Base-by-base conservation (phyloP, 2,797 vertebrate species). In the Darevskia nairensis region DNA sequence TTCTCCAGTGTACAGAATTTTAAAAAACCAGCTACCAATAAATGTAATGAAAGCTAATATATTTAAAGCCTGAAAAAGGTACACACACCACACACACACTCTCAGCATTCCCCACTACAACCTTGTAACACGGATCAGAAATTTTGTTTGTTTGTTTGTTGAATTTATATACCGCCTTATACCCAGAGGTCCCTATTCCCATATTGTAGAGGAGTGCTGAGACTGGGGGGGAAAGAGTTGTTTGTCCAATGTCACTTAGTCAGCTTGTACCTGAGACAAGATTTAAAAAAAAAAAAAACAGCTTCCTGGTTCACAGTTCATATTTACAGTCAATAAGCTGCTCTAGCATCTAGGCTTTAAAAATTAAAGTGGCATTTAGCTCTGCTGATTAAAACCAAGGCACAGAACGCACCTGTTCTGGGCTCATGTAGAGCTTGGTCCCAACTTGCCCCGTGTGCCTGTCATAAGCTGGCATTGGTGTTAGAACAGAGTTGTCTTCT, bases 381-480 rank as follows among this genome's bases (percentile, higher is more conserved):
- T 25, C 21, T 27, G 32, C 4, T 68, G 79, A 80, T 13, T 35
- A 29, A 76, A n/a, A 59, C 5, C 15, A 21, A 80, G 41, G 27
- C 50, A 85, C 23, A 80, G 41, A 84, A 89, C 97, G 94, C 91
- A 98, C 99, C 98, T 99, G 99, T 95, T 99, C 99, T 0, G 99
- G 99, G 94, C 99, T 99, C 99, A 99, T 99, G 96, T 99, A 99
- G 23, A 99, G 98, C 92, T 99, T 99, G 90, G 99, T 99, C 92
- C 99, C 99, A 27, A 99, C 99, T 97, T 99, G 99, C 86, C 99
- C 99, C 0, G 99, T 99, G 96, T 99, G 99, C 1, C 98, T 97
- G 88, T 98, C 98, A 15, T 99, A 98, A 19, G 97, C 97, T 6
- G 99, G 98, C 95, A 98, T 98, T 3, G 99, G 98, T 1, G 98